Evolutionary conservation across 2,888 invertebrate genomes (phyloP).

Genomic region (Phaedon cochleariae): DNA sequence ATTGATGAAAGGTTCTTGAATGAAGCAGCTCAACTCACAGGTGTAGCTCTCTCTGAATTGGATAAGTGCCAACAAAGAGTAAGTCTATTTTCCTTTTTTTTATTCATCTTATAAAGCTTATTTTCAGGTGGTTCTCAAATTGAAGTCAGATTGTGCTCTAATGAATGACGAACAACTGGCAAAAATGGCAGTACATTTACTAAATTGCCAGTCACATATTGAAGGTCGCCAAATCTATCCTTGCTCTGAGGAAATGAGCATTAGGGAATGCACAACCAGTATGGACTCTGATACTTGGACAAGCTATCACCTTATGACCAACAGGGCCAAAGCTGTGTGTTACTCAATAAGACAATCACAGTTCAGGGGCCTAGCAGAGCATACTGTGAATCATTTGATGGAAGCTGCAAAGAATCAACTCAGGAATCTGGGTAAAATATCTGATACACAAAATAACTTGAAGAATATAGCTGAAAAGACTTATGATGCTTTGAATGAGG

Average conservation of each 20-base stretch:
- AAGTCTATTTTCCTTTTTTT: slow-evolving; percentile 29
- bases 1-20: slow-evolving; percentile 71
- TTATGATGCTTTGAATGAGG: slow-evolving; percentile 48
- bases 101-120: background rate
- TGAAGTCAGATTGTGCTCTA: slow-evolving; percentile 67
- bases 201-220: slow-evolving; percentile 73
- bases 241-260: slow-evolving; percentile 70
- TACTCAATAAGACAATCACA: slow-evolving; percentile 71
- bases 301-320: slow-evolving; percentile 73
- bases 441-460: slow-evolving; percentile 53
- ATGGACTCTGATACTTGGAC: slow-evolving; percentile 77
- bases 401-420: slow-evolving; percentile 60
- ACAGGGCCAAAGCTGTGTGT: slow-evolving; percentile 74
- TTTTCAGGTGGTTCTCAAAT: slow-evolving; percentile 67
- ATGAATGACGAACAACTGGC: slow-evolving; percentile 73
- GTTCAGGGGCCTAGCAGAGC: slow-evolving; percentile 71
- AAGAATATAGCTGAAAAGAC: slow-evolving; percentile 54
- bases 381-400: slow-evolving; percentile 71
- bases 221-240: slow-evolving; percentile 69
- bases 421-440: slow-evolving; percentile 52
- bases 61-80: slow-evolving; percentile 73
- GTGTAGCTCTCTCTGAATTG: slow-evolving; percentile 66
- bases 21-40: slow-evolving; percentile 68
- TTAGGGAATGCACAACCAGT: slow-evolving; percentile 70
- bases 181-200: slow-evolving; percentile 71